phyloP scores from a whole-genome alignment of 2,797 vertebrate species.

The Sebastes diaconus region DNA sequence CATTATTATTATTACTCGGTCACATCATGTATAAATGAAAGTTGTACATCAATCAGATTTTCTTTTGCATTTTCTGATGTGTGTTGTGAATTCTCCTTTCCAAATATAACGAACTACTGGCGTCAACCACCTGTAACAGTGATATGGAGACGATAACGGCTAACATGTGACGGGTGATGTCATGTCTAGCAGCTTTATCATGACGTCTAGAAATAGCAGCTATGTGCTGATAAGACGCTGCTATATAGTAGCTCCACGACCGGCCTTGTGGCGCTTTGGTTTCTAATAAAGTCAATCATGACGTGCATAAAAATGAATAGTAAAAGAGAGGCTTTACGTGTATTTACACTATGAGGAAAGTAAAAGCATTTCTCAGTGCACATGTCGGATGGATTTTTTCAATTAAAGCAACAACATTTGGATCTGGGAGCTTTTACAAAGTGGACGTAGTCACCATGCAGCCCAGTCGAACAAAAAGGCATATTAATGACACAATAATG shows the following conservation, averaged over 20 bases:
- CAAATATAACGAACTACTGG: background rate
- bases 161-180: constrained; percentile 19
- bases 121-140: background rate
- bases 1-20: background rate
- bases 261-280: background rate
- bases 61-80: background rate
- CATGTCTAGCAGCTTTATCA: constrained; percentile 26
- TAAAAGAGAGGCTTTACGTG: background rate
- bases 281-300: background rate
- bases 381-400: background rate
- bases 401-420: background rate
- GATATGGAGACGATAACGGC: background rate
- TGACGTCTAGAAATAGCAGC: constrained; percentile 7
- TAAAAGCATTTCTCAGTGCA: background rate
- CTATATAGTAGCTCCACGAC: background rate
- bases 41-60: background rate
- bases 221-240: constrained; percentile 8
- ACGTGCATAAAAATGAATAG: background rate
- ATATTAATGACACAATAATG: too few species aligned
- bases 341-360: background rate
- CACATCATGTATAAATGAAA: background rate
- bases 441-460: too few species aligned
- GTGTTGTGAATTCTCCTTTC: background rate
- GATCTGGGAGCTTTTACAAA: background rate
- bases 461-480: rapidly evolving